Percentiles rank a stretch among this genome's conserved stretches.
Conservation (phyloP, 2,797 vertebrate genomes). For the Ctenosaura bakeri region DNA sequence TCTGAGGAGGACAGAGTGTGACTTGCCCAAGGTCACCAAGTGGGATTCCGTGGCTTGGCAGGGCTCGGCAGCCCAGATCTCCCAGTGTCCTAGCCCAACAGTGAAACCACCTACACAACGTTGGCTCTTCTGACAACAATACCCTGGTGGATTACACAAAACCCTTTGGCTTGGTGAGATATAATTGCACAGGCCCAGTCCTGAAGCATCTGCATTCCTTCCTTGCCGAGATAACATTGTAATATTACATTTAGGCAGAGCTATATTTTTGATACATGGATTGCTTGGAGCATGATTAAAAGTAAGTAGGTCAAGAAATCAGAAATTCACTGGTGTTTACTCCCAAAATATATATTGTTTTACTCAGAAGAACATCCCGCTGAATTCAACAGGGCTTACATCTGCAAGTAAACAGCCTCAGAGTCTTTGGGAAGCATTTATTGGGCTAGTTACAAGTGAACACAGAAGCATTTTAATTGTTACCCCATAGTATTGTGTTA, state of each 20-base stretch:
- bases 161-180: not conserved
- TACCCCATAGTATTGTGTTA: not conserved
- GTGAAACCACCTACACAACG: no score
- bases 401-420: not conserved
- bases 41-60: no score
- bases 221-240: not conserved
- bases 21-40: no score
- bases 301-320: no score
- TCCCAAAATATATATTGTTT: not conserved
- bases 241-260: not conserved
- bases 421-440: not conserved
- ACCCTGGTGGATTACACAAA: no score
- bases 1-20: no score
- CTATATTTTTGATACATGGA: not conserved
- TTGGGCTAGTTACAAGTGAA: not conserved
- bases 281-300: not conserved
- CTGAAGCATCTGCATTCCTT: not conserved
- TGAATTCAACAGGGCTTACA: not conserved
- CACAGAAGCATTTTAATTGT: not conserved
- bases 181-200: not conserved
- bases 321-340: not conserved
- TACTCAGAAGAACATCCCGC: no score
- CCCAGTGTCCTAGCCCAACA: no score
- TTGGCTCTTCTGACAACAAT: no score
- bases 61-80: no score